phyloP scores from a whole-genome alignment of 2,888 invertebrate species.

The Pristionchus arcanus region DNA sequence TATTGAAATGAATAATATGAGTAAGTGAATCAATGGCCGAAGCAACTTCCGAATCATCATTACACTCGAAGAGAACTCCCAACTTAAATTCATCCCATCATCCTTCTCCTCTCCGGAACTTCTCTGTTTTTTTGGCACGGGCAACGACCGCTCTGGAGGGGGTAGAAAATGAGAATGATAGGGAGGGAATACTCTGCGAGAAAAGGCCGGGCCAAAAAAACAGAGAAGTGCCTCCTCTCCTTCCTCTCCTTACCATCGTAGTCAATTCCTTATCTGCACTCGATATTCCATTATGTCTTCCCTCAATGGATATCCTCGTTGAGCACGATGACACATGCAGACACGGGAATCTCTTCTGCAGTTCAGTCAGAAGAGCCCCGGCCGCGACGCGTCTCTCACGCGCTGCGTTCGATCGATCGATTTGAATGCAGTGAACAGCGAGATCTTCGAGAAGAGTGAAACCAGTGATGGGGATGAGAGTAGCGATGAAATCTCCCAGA shows the following conservation, averaged over 20 bases:
- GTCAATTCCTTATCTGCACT: constrained; percentile 34
- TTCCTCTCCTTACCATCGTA: constrained; percentile 2
- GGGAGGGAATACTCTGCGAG: no score
- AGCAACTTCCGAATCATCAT: constrained; percentile 44
- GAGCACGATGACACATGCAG: constrained; percentile 21
- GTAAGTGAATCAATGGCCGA: constrained; percentile 44
- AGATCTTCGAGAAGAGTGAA: constrained; percentile 9
- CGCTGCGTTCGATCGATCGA: constrained; percentile 42
- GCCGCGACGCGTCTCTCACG: constrained; percentile 53
- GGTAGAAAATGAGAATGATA: no score
- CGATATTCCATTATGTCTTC: constrained; percentile 29
- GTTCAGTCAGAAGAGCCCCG: neutral
- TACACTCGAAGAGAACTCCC: constrained; percentile 26
- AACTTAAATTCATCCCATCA: neutral
- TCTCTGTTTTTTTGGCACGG: no score
- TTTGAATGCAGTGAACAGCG: neutral
- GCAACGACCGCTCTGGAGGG: no score
- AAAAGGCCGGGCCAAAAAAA: no score
- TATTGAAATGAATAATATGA: constrained; percentile 13
- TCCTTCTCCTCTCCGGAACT: neutral
- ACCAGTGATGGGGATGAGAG: constrained; percentile 33
- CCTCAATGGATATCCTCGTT: neutral
- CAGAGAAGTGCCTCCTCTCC: no score
- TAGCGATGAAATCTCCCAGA: constrained; percentile 25
- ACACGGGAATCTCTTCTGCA: constrained; percentile 49